phyloP scores from a whole-genome alignment of 2,888 invertebrate genomes.

The Ditylenchus weischeri region DNA sequence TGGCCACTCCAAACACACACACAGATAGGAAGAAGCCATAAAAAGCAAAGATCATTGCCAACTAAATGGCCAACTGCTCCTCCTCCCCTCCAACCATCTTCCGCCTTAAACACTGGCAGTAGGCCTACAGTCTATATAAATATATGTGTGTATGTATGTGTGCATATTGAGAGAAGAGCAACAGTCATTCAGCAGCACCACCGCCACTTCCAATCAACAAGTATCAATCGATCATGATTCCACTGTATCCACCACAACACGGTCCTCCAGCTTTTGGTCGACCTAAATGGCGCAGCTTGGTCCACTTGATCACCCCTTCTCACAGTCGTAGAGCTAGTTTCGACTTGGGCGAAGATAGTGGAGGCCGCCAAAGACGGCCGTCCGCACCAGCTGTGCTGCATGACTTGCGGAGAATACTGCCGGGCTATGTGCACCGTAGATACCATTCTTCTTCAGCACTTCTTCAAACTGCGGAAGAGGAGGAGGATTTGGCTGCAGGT shows the following conservation, averaged over 20 bases:
- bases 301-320: slow-evolving; percentile 3
- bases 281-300: slow-evolving; percentile 12
- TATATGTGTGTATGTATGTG: no score
- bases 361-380: neutral
- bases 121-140: no score
- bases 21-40: no score
- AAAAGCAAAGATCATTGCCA: neutral
- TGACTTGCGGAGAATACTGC: slow-evolving; percentile 1
- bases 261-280: neutral
- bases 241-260: slow-evolving; percentile 2
- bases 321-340: neutral
- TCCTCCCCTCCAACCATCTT: no score
- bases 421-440: neutral
- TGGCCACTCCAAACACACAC: no score
- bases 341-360: neutral
- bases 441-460: slow-evolving; percentile 10
- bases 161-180: no score
- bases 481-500: neutral
- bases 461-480: slow-evolving; percentile 5
- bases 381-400: slow-evolving; percentile 10
- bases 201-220: no score
- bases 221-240: slow-evolving; percentile 4
- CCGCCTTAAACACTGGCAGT: no score
- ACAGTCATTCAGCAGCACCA: no score
- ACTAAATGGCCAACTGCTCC: slow-evolving; percentile 4